phyloP scores from a whole-genome alignment of 2,888 invertebrate species.

The Anthophora plumipes region DNA sequence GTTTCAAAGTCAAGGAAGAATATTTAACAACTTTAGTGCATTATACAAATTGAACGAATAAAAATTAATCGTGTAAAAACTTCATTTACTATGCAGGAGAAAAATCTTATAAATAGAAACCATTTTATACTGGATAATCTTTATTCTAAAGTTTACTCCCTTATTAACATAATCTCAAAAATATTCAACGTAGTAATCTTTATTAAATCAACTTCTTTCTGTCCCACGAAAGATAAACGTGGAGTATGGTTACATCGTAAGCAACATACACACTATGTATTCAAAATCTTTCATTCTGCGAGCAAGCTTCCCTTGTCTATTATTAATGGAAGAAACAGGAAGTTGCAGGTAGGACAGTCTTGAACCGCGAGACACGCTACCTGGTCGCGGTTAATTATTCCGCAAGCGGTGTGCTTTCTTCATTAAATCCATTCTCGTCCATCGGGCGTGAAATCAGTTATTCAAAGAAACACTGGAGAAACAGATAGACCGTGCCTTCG shows the following conservation, averaged over 20 bases:
- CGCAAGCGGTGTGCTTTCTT: conserved; percentile 21
- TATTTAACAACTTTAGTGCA: too few relatives aligned
- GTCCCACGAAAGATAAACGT: too few relatives aligned
- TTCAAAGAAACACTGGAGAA: conserved; percentile 52
- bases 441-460: conserved; percentile 43
- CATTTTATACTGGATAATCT: neutral
- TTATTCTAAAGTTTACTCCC: neutral
- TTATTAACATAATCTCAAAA: neutral
- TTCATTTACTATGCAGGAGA: too few relatives aligned
- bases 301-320: neutral
- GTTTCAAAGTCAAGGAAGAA: too few relatives aligned
- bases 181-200: too few relatives aligned
- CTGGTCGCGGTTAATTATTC: conserved; percentile 34
- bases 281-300: neutral
- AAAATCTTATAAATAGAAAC: too few relatives aligned
- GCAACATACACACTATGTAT: neutral
- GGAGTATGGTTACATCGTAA: neutral
- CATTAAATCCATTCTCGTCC: conserved; percentile 47
- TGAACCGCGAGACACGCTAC: neutral
- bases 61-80: too few relatives aligned
- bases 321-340: neutral
- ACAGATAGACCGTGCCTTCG: conserved; percentile 26
- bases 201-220: too few relatives aligned
- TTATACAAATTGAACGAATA: too few relatives aligned
- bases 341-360: neutral